Conservation (phyloP, 2,888 invertebrate genomes). For the Sisyra nigra region DNA sequence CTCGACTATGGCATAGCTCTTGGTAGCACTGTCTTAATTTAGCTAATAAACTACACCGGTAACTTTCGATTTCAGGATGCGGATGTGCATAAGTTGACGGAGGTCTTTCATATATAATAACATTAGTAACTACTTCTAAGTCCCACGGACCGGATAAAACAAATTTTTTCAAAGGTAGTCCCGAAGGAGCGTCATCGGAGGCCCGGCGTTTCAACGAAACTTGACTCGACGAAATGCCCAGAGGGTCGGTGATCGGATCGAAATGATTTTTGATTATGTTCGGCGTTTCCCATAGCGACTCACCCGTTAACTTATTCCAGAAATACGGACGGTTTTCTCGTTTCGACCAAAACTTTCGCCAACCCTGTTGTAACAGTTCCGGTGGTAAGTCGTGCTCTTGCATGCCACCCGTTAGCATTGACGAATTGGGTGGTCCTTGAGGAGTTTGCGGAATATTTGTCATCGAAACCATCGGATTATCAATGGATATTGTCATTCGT, state of each 20-base stretch:
- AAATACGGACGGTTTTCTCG: constrained; percentile 89
- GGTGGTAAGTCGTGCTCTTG: constrained; percentile 35
- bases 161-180: constrained; percentile 72
- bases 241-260: constrained; percentile 83
- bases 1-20: constrained; percentile 83
- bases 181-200: constrained; percentile 44
- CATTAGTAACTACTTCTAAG: constrained; percentile 83
- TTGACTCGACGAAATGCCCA: constrained; percentile 53
- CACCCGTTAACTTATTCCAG: constrained; percentile 90
- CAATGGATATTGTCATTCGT: constrained; percentile 4
- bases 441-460: constrained; percentile 35
- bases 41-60: constrained; percentile 53
- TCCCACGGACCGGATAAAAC: constrained; percentile 89
- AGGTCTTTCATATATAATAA: constrained; percentile 72
- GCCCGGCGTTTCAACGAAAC: constrained; percentile 61
- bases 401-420: constrained; percentile 26
- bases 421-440: constrained; percentile 37
- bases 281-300: constrained; percentile 96
- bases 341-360: constrained; percentile 95
- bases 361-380: constrained; percentile 71
- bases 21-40: constrained; percentile 85
- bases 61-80: constrained; percentile 86
- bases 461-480: constrained; percentile 1
- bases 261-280: constrained; percentile 56
- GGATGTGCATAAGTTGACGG: constrained; percentile 78